Base-by-base conservation (phyloP, 2,888 invertebrate genomes). In the Pachydiplax longipennis region DNA sequence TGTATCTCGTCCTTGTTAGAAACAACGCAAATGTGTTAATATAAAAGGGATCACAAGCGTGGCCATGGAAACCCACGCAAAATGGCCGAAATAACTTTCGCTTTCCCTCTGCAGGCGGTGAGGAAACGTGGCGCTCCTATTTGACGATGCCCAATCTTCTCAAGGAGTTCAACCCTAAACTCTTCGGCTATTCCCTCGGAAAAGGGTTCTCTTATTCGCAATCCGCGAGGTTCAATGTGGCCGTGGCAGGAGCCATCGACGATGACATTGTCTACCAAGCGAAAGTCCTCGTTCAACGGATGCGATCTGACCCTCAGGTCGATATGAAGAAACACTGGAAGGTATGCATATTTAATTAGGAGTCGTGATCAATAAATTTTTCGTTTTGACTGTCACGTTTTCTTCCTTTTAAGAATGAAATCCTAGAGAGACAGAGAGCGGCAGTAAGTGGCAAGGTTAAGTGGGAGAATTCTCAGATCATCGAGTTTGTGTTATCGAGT, bases 291-390 rank as follows among this genome's bases (percentile, higher is more conserved):
- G 93, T 96, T 0, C 94, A 94, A 90, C 94, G 95, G 91, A 95
- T 96, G 90, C 94, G 93, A 91, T 93, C 93, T 10, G 95, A 96
- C 93, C 93, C 94, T 10, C 93, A 94, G 81, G 95, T 96, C 2
- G 94, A 96, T 91, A 92, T 96, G 90, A 93, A 95, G 10, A 94
- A 94, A 25, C 94, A 96, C 92, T 96, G 96, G 96, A 96, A 96
- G 94, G 95, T 96, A 92, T 90, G 58, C 15, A 81, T 53, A 53
- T 18, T 15, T 18, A 53, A 53, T 53, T 53, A 53, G 18, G 15
- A 53, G 18, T 44, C 44, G 44, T 44, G 44, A 44, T 44, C 44
- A 10, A 44, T 44, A 15, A 18, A 53, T 53, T 18, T 0, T 3
- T 53, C 53, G 1, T 18, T 53, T 5, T 18, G 53, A 53, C 18